phyloP scores from a whole-genome alignment of 2,888 invertebrate genomes.

The Noctua janthe region DNA sequence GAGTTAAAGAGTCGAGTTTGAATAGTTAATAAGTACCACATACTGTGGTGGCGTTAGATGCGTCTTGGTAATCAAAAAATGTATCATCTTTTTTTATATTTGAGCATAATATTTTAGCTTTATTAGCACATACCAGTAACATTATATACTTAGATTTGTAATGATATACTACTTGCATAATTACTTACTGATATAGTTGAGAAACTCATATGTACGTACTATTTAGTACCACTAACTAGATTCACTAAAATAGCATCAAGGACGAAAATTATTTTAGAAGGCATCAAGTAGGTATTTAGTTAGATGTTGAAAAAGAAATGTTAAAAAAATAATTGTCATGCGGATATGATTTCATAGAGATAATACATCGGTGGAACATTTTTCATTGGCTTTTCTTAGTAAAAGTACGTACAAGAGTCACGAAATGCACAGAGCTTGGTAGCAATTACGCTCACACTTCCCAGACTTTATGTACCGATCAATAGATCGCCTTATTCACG shows the following conservation, averaged over 20 bases:
- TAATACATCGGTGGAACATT: slow-evolving; percentile 73
- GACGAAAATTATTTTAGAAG: slow-evolving; percentile 49
- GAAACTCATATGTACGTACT: slow-evolving; percentile 50
- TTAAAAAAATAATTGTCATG: slow-evolving; percentile 44
- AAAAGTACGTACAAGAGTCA: slow-evolving; percentile 84
- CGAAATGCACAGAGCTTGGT: slow-evolving; percentile 88
- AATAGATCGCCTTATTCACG: slow-evolving; percentile 83
- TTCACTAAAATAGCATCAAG: slow-evolving; percentile 48
- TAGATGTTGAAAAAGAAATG: slow-evolving; percentile 45
- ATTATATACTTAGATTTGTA: slow-evolving; percentile 58
- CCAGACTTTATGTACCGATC: slow-evolving; percentile 86
- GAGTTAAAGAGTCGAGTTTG: slow-evolving; percentile 31
- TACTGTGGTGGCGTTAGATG: slow-evolving; percentile 66
- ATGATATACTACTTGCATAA: slow-evolving; percentile 58
- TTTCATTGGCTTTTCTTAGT: slow-evolving; percentile 85
- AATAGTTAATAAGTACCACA: slow-evolving; percentile 33
- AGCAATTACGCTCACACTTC: slow-evolving; percentile 89
- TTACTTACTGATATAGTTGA: slow-evolving; percentile 59
- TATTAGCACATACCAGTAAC: slow-evolving; percentile 66
- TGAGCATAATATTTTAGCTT: slow-evolving; percentile 68
- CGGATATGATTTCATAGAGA: slow-evolving; percentile 54
- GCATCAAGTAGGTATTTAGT: slow-evolving; percentile 52
- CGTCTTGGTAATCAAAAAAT: slow-evolving; percentile 68
- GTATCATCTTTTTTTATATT: slow-evolving; percentile 69
- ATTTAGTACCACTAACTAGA: slow-evolving; percentile 56